These are phyloP conservation scores for Micromesistius poutassou DNA, from an alignment of 2,797 vertebrate genomes.

Conservation along the genomic window DNA sequence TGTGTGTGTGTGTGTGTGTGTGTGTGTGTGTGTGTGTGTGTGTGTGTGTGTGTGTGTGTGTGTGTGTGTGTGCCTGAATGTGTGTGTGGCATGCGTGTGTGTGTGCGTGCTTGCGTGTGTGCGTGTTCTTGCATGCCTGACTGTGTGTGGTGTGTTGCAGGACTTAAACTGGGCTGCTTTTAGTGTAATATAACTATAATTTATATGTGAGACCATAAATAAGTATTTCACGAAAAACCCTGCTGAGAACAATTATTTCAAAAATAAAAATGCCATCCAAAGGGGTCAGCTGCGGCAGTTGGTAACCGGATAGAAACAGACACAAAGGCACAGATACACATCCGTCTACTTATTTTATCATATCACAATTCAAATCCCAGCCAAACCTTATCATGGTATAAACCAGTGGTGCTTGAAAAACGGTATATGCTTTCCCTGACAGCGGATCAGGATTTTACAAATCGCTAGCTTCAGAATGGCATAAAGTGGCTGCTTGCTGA, in stretches of 20 bases:
- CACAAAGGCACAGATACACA: constrained; percentile 2
- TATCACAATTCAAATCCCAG: constrained; percentile 51
- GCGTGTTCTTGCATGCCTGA: neutral
- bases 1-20: neutral
- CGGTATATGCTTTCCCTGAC: constrained; percentile 45
- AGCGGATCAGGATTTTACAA: constrained; percentile 58
- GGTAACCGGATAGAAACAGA: neutral
- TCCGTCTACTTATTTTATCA: neutral
- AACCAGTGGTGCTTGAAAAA: constrained; percentile 50
- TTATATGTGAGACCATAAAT: neutral
- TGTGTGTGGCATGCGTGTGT: neutral
- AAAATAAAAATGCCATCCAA: neutral
- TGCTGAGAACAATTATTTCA: neutral
- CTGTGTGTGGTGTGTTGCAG: neutral
- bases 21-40: neutral
- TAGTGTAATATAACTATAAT: neutral
- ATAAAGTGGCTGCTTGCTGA: constrained; percentile 48
- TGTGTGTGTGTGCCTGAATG: neutral
- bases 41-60: neutral
- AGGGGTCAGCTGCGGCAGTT: neutral
- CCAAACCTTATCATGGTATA: constrained; percentile 52
- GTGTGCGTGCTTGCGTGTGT: neutral
- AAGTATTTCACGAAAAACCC: too few relatives aligned
- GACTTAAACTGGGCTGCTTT: neutral
- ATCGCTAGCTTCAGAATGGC: constrained; percentile 54